phyloP scores from a whole-genome alignment of 2,113 vertebrate species.

The Dasyurus viverrinus region DNA sequence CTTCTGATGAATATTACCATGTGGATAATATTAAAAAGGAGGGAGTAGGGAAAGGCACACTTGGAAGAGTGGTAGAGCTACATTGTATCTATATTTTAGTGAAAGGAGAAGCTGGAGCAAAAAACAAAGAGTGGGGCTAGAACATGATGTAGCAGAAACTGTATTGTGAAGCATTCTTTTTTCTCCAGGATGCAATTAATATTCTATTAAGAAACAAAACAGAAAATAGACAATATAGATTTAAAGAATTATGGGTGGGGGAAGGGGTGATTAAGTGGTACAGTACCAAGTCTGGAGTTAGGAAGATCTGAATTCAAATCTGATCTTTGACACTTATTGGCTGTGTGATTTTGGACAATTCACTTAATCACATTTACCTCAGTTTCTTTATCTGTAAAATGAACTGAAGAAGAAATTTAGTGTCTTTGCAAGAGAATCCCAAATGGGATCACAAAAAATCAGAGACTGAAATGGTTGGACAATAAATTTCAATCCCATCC shows the following conservation, averaged over 20 bases:
- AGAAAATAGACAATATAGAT: not conserved
- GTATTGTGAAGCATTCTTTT: not conserved
- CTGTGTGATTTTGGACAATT: not conserved
- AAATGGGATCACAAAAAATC: too few species aligned
- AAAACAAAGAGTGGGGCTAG: not conserved
- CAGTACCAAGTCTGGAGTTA: not conserved
- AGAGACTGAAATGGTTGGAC: too few species aligned
- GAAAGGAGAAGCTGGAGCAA: slow-evolving; percentile 11
- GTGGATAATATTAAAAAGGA: not conserved
- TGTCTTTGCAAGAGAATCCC: too few species aligned
- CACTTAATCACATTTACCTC: not conserved
- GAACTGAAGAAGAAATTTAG: not conserved
- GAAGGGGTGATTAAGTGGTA: not conserved
- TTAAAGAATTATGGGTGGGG: not conserved
- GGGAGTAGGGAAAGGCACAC: not conserved
- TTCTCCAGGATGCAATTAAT: not conserved
- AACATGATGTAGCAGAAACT: not conserved
- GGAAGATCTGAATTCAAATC: not conserved
- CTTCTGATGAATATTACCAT: not conserved
- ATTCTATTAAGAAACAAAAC: too few species aligned
- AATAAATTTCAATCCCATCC: too few species aligned
- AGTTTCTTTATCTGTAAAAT: not conserved
- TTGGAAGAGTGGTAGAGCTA: not conserved
- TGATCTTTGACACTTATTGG: not conserved
- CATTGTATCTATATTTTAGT: not conserved